phyloP scores from a whole-genome alignment of 2,797 vertebrate genomes.

The Rhinichthys osculus region DNA sequence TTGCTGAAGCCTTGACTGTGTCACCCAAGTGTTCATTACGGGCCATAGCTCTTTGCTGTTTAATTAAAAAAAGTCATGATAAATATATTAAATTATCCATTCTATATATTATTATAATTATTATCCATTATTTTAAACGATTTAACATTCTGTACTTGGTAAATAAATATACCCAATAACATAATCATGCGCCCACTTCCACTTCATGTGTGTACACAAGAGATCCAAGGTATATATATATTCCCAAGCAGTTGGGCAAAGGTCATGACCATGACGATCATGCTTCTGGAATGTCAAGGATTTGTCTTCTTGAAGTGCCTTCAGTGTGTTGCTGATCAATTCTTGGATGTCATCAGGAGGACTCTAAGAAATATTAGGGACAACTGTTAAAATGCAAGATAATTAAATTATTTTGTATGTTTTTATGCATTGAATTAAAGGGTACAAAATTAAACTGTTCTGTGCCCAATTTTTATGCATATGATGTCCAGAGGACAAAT shows the following conservation, averaged over 20 bases:
- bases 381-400: neutral
- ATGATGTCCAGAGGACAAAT: neutral
- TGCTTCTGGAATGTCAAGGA: slow-evolving; percentile 81
- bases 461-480: neutral
- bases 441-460: neutral
- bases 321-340: slow-evolving; percentile 83
- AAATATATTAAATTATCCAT: neutral
- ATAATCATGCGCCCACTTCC: slow-evolving; percentile 91
- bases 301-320: slow-evolving; percentile 80
- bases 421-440: neutral
- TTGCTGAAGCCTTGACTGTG: slow-evolving; percentile 81
- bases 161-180: slow-evolving; percentile 82
- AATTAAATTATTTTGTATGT: too few relatives aligned
- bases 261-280: slow-evolving; percentile 83
- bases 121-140: neutral
- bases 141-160: neutral
- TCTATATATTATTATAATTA: neutral
- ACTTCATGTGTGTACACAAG: slow-evolving; percentile 86
- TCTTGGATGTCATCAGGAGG: slow-evolving; percentile 81
- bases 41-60: slow-evolving; percentile 94
- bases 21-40: slow-evolving; percentile 91
- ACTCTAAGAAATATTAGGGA: slow-evolving; percentile 72
- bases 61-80: slow-evolving; percentile 30
- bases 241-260: slow-evolving; percentile 86
- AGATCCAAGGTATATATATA: slow-evolving; percentile 87